Conservation (phyloP, 2,888 invertebrate genomes). For the Pammene fasciana region DNA sequence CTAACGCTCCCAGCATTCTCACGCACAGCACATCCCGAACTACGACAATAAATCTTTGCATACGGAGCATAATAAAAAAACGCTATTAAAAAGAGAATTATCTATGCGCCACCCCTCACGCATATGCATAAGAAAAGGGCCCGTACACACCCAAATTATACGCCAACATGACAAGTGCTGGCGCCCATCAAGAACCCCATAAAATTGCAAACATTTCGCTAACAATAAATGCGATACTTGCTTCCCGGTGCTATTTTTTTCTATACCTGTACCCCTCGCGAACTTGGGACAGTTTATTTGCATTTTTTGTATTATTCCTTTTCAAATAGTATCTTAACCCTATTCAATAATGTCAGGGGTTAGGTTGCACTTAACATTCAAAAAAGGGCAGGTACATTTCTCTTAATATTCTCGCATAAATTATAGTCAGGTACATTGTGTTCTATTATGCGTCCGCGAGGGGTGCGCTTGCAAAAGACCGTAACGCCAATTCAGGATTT, state of each 20-base stretch:
- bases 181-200: slow-evolving; percentile 60
- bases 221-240: slow-evolving; percentile 62
- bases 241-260: slow-evolving; percentile 72
- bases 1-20: slow-evolving; percentile 71
- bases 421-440: slow-evolving; percentile 84
- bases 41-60: slow-evolving; percentile 81
- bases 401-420: slow-evolving; percentile 84
- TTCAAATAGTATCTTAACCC: slow-evolving; percentile 83
- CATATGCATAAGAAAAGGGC: slow-evolving; percentile 78
- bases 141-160: slow-evolving; percentile 80
- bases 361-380: slow-evolving; percentile 84
- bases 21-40: slow-evolving; percentile 80
- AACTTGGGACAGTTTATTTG: slow-evolving; percentile 83
- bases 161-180: slow-evolving; percentile 79
- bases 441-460: slow-evolving; percentile 74
- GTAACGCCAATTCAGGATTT: slow-evolving; percentile 51
- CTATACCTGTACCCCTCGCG: slow-evolving; percentile 74
- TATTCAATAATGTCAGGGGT: slow-evolving; percentile 83
- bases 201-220: slow-evolving; percentile 48
- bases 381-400: slow-evolving; percentile 84
- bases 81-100: slow-evolving; percentile 79
- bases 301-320: slow-evolving; percentile 80
- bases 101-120: slow-evolving; percentile 74
- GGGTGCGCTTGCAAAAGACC: slow-evolving; percentile 58
- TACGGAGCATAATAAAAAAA: slow-evolving; percentile 76